phyloP scores from a whole-genome alignment of 2,797 vertebrate species.

The Mormyrus hasselquistii region DNA sequence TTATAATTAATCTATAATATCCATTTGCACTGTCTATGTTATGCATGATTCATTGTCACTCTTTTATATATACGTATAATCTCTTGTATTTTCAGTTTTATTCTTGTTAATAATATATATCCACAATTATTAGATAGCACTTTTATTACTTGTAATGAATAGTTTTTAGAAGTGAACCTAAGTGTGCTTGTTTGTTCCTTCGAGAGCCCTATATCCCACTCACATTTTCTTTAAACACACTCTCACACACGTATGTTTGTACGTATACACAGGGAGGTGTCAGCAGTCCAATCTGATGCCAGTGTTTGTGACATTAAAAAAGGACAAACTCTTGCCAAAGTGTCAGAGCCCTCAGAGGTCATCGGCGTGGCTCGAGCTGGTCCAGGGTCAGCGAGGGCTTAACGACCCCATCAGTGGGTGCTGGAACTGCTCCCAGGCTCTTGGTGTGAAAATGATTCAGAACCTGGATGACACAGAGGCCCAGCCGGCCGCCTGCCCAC shows the following conservation, averaged over 20 bases:
- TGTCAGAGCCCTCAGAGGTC: background rate
- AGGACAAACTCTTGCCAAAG: constrained; percentile 19
- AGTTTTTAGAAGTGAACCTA: too few species aligned
- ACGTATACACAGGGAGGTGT: constrained; percentile 41
- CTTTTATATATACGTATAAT: too few species aligned
- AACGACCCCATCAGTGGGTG: background rate
- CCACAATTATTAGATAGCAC: too few species aligned
- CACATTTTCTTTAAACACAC: too few species aligned
- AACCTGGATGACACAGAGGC: background rate
- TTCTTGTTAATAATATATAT: too few species aligned
- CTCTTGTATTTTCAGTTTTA: too few species aligned
- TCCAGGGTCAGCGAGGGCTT: background rate
- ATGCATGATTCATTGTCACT: too few species aligned
- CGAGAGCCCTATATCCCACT: too few species aligned
- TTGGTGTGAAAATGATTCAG: background rate
- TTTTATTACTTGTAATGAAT: too few species aligned
- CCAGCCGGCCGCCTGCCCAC: background rate
- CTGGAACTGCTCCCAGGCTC: background rate
- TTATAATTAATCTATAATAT: too few species aligned
- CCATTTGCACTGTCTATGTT: too few species aligned
- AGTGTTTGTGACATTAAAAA: background rate
- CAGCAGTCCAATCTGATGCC: constrained; percentile 46
- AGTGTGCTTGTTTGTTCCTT: too few species aligned
- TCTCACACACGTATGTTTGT: constrained; percentile 8
- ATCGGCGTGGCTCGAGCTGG: background rate